Evolutionary conservation across 2,888 invertebrate species (phyloP).

Genomic region (Aspidiotus rigidus): DNA sequence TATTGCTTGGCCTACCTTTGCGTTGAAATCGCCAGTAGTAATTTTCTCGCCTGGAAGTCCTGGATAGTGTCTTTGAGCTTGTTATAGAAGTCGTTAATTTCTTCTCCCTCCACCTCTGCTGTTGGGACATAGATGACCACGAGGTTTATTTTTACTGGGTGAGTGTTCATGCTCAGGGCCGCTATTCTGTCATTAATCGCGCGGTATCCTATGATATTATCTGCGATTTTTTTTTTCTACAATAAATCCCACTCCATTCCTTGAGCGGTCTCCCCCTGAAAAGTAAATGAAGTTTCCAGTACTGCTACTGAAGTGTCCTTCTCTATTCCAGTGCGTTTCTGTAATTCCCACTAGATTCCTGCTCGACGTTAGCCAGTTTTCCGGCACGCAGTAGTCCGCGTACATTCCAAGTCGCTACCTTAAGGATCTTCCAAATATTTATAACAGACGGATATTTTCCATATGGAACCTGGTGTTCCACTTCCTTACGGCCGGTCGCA

Average conservation of each 20-base stretch:
- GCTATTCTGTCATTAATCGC: not conserved
- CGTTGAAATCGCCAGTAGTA: not conserved
- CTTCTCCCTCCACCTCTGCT: not conserved
- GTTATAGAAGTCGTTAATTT: not conserved
- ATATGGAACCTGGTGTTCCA: not conserved
- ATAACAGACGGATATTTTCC: not conserved
- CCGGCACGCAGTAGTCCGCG: not conserved
- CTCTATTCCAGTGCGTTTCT: too few species aligned
- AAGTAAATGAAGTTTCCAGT: too few species aligned
- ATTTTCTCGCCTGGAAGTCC: not conserved
- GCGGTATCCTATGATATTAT: not conserved
- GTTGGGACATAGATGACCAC: not conserved
- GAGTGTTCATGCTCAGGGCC: not conserved
- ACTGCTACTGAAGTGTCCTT: too few species aligned
- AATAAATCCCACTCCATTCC: too few species aligned
- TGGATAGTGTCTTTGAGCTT: conserved; percentile 5
- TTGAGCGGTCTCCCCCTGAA: too few species aligned
- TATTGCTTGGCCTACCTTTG: not conserved
- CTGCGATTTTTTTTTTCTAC: too few species aligned
- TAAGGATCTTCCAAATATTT: not conserved
- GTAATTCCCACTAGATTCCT: too few species aligned
- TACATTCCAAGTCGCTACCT: not conserved
- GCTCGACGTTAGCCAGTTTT: not conserved
- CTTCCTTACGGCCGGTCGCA: not conserved
- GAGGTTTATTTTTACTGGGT: conserved; percentile 3